Base-by-base conservation (phyloP, 1,140 invertebrate species). In the Drosophila lacteicornis region DNA sequence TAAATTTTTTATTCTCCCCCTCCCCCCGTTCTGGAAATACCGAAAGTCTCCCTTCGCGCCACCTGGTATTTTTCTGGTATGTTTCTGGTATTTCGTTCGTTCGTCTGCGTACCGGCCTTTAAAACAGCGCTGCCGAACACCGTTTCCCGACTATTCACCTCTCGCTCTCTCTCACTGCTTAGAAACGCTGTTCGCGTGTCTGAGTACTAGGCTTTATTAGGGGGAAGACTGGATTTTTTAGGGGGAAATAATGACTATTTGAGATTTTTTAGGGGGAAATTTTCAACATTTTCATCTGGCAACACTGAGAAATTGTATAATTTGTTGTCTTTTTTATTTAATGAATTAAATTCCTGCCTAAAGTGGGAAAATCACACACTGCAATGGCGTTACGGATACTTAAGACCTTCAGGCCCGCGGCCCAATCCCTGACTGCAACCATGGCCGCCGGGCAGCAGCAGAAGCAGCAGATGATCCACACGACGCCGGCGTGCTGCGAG, bases 401-500 rank as follows among this genome's bases (percentile, higher is more conserved):
- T 4, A 74, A n/a, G 12, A 15, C 36, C 46, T 15, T 74, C n/a
- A 49, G 30, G 4, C 67, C 38, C 13, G 1, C 42, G 22, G 40
- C 22, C 40, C n/a, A 17, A 3, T 30, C 59, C 12, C 11, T 66
- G 49, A 38, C 46, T 9, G 9, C 15, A 3, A 33, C 57, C 22
- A 27, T 13, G 33, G 17, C 9, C 43, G 59, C 15, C 45, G n/a
- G 55, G 11, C 56, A 50, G 5, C 56, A 46, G 38, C 47, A 50
- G 5, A 50, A 46, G 38, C 47, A 49, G n/a, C 38, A 58, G 15
- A 22, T 73, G 47, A 46, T 97, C 77, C 95, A 95, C 87, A 95
- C 95, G 19, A 94, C 95, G 11, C 60, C 94, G 13, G 82, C 92
- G 60, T 92, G 93, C 61, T 94, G 94, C 92, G 94, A 96, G 93